phyloP scores from a whole-genome alignment of 2,113 vertebrate species.

The Gobiocypris rarus region DNA sequence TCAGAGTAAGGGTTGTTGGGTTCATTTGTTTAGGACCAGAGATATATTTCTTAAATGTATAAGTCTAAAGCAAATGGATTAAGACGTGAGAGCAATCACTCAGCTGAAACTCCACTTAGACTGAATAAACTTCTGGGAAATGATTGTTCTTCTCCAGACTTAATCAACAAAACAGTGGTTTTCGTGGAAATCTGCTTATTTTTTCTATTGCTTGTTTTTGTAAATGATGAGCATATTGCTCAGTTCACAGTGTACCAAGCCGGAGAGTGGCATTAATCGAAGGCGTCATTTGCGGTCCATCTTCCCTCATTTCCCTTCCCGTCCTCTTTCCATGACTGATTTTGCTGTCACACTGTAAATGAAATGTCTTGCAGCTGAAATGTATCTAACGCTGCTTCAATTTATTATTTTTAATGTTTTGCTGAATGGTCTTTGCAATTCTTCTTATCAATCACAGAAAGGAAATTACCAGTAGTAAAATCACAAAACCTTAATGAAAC shows the following conservation, averaged over 20 bases:
- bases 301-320: background rate
- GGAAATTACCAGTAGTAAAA: background rate
- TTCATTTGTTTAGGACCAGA: slow-evolving; percentile 25
- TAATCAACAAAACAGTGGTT: background rate
- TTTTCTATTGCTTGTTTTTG: background rate
- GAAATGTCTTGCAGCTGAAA: background rate
- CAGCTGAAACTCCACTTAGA: slow-evolving; percentile 24
- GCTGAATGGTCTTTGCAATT: background rate
- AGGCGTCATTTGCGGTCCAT: background rate
- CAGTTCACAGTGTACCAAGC: background rate
- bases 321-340: background rate
- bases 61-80: slow-evolving; percentile 23
- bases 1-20: slow-evolving; percentile 39
- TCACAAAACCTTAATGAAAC: background rate
- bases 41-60: slow-evolving; percentile 33
- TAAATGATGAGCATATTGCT: background rate
- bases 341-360: background rate
- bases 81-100: slow-evolving; percentile 4
- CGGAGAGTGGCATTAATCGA: background rate
- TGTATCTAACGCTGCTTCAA: background rate
- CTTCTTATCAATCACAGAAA: background rate
- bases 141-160: background rate
- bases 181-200: background rate
- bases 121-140: slow-evolving; percentile 42
- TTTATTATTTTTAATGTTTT: background rate